Evolutionary conservation across 2,888 invertebrate genomes (phyloP).

Genomic region (Pyrrhia umbra): DNA sequence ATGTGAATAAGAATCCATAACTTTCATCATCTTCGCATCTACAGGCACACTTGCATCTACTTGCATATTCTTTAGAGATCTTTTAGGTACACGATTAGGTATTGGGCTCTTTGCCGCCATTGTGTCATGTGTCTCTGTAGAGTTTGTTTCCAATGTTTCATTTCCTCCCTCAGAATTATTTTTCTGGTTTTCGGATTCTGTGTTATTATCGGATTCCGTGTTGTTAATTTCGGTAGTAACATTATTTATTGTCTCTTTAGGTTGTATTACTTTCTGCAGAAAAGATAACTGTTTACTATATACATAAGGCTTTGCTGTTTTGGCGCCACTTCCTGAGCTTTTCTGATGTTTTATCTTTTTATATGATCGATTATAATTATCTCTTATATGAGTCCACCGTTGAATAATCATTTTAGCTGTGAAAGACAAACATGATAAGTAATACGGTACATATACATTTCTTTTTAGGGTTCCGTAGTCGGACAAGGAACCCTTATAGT

Average conservation of each 20-base stretch:
- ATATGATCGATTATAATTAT: constrained; percentile 62
- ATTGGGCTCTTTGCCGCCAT: too few species aligned
- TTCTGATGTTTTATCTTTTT: constrained; percentile 57
- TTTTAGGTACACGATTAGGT: too few species aligned
- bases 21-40: constrained; percentile 46
- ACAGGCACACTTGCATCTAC: too few species aligned
- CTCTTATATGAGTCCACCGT: constrained; percentile 61
- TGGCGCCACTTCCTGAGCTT: constrained; percentile 51
- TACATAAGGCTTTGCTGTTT: constrained; percentile 58
- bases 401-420: constrained; percentile 52
- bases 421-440: too few species aligned
- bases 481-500: too few species aligned
- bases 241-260: constrained; percentile 24
- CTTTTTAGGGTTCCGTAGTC: too few species aligned
- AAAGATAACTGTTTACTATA: constrained; percentile 58
- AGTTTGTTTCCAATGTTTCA: constrained; percentile 44
- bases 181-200: constrained; percentile 38
- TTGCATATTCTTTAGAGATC: too few species aligned
- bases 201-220: constrained; percentile 34
- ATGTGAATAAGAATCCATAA: constrained; percentile 52
- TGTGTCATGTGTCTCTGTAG: too few species aligned
- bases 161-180: constrained; percentile 38
- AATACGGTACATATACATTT: too few species aligned
- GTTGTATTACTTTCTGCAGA: constrained; percentile 59
- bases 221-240: constrained; percentile 30